Evolutionary conservation across 2,888 invertebrate species (phyloP).

Genomic region (Ennomos erosarius): DNA sequence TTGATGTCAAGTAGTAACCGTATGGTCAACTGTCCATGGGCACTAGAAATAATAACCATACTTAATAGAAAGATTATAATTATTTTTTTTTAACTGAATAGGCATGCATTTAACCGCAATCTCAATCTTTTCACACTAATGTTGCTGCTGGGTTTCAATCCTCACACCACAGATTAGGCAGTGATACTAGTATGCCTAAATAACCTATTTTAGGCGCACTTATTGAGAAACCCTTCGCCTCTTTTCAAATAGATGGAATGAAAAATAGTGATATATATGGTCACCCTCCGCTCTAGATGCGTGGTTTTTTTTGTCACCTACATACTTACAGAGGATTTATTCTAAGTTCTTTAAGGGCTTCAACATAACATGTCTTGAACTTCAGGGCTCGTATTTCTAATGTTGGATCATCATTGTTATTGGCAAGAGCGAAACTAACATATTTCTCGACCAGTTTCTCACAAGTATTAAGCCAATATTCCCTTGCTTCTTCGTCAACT

Average conservation of each 20-base stretch:
- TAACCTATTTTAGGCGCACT: no score
- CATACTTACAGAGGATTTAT: slow-evolving; percentile 91
- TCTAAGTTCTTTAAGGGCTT: slow-evolving; percentile 90
- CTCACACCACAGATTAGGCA: no score
- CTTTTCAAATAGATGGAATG: no score
- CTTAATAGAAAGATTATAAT: neutral
- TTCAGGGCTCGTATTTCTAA: slow-evolving; percentile 92
- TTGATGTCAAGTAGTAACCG: slow-evolving; percentile 95
- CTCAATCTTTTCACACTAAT: no score
- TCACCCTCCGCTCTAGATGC: no score
- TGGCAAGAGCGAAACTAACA: slow-evolving; percentile 91
- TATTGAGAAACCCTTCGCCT: no score
- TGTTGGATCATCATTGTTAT: slow-evolving; percentile 88
- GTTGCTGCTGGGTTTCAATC: no score
- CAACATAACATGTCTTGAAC: slow-evolving; percentile 93
- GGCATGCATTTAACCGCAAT: no score
- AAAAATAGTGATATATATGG: no score
- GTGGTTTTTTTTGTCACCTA: no score
- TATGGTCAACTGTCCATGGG: slow-evolving; percentile 94
- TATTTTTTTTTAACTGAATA: no score
- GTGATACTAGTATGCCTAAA: no score
- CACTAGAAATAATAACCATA: slow-evolving; percentile 65
- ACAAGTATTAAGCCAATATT: slow-evolving; percentile 97
- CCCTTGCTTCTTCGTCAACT: slow-evolving; percentile 93
- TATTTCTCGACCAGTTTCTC: slow-evolving; percentile 94